A percentile compares a stretch with the other conserved stretches of the same genome.
Conservation (phyloP, 2,113 vertebrate species). For the Amblyornis subalaris region DNA sequence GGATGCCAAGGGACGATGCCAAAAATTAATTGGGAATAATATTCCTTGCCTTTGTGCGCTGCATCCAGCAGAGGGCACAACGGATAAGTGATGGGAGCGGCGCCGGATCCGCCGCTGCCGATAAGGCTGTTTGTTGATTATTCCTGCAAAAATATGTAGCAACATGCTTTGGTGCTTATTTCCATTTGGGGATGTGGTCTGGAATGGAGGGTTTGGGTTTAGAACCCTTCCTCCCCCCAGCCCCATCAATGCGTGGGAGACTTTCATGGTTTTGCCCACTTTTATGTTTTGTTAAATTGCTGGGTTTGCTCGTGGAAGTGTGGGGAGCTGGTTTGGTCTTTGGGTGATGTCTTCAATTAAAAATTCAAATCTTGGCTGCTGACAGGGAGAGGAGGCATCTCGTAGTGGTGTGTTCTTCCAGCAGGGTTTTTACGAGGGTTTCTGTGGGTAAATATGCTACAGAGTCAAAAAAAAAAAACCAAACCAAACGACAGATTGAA, state of each 20-base stretch:
- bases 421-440: slow-evolving; percentile 9
- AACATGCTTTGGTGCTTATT: slow-evolving; percentile 68
- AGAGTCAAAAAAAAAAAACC: neutral
- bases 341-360: neutral
- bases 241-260: neutral
- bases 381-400: neutral
- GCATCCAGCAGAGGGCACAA: slow-evolving; percentile 77
- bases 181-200: slow-evolving; percentile 70
- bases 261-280: neutral
- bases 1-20: slow-evolving; percentile 71
- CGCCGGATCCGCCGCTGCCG: neutral
- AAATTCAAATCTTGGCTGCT: slow-evolving; percentile 45
- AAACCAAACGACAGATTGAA: neutral
- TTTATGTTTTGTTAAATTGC: slow-evolving; percentile 37
- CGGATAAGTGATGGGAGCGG: slow-evolving; percentile 45
- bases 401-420: fast-evolving
- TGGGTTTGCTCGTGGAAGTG: slow-evolving; percentile 62
- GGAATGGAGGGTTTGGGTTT: slow-evolving; percentile 72
- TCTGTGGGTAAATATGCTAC: slow-evolving; percentile 17
- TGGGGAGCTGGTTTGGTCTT: slow-evolving; percentile 37
- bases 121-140: slow-evolving; percentile 63
- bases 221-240: neutral
- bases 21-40: slow-evolving; percentile 74
- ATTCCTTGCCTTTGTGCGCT: slow-evolving; percentile 57
- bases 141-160: slow-evolving; percentile 70